Percentiles rank a stretch among this genome's conserved stretches.
Evolutionary conservation across 2,113 vertebrate species (phyloP).

Genomic region (Chunga burmeisteri): DNA sequence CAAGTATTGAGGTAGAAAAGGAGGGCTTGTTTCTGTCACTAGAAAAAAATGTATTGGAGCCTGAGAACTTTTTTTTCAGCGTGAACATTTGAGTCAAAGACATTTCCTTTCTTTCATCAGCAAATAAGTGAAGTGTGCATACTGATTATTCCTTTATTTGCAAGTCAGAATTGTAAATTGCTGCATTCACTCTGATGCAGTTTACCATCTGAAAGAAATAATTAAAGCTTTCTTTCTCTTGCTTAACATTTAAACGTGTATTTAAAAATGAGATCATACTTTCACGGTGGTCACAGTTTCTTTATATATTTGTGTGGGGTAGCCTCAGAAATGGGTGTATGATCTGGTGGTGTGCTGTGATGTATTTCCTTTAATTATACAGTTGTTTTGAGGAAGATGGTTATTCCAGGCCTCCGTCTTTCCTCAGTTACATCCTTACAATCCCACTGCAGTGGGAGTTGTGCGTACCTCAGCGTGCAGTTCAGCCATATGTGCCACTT

Average conservation of each 20-base stretch:
- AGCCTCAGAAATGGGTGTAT: conserved; percentile 5
- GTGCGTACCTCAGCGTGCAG: not conserved
- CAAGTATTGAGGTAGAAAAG: not conserved
- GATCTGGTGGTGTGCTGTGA: not conserved
- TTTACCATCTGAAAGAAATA: conserved; percentile 48
- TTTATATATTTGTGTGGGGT: not conserved
- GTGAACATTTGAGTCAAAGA: not conserved
- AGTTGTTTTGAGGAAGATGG: not conserved
- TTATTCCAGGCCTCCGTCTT: not conserved
- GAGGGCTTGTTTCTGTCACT: not conserved
- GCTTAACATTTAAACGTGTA: not conserved
- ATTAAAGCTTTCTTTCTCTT: conserved; percentile 37
- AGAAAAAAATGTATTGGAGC: not conserved
- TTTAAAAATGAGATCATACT: conserved; percentile 61
- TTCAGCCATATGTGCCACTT: conserved; percentile 11
- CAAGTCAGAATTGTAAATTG: conserved; percentile 10
- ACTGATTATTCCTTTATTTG: conserved; percentile 5
- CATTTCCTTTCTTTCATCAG: not conserved
- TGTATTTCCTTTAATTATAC: conserved; percentile 38
- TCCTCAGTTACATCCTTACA: not conserved
- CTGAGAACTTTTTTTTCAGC: not conserved
- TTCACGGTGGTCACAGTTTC: not conserved
- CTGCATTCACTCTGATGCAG: not conserved
- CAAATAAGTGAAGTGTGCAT: not conserved
- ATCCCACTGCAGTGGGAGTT: not conserved